A percentile compares a stretch with the other conserved stretches of the same genome.
phyloP scores from a whole-genome alignment of 2,113 vertebrate genomes.

The Bubo blakistoni region DNA sequence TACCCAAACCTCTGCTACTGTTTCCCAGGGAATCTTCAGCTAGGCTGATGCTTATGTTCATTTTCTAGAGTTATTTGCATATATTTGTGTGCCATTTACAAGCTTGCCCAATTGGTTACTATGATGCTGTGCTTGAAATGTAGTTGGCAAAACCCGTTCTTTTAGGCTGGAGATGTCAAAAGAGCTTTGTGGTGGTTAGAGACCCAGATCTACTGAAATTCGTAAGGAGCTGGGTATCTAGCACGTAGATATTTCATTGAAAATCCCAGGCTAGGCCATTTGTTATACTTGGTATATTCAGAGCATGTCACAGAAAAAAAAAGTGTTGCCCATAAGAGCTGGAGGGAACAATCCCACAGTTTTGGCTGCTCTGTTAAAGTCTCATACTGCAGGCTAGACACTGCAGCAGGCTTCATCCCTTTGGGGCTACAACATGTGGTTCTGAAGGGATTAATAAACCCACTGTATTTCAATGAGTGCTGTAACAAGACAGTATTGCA shows the following conservation, averaged over 20 bases:
- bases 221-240: not conserved
- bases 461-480: not conserved
- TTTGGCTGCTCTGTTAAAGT: not conserved
- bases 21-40: not conserved
- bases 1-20: not conserved
- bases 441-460: conserved; percentile 29
- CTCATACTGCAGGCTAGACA: not conserved
- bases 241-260: not conserved
- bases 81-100: not conserved
- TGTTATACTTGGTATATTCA: not conserved
- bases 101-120: not conserved
- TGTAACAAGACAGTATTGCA: not conserved
- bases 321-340: not conserved
- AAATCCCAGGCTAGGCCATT: not conserved
- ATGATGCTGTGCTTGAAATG: not conserved
- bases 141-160: not conserved
- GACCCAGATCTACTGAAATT: not conserved
- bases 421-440: not conserved
- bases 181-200: not conserved
- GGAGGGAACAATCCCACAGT: not conserved
- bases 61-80: not conserved
- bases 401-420: not conserved
- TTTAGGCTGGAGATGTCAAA: not conserved
- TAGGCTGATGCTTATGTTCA: not conserved
- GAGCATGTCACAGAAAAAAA: not conserved